Conservation (phyloP, 1,140 invertebrate species). For the Drosophila lacertosa region DNA sequence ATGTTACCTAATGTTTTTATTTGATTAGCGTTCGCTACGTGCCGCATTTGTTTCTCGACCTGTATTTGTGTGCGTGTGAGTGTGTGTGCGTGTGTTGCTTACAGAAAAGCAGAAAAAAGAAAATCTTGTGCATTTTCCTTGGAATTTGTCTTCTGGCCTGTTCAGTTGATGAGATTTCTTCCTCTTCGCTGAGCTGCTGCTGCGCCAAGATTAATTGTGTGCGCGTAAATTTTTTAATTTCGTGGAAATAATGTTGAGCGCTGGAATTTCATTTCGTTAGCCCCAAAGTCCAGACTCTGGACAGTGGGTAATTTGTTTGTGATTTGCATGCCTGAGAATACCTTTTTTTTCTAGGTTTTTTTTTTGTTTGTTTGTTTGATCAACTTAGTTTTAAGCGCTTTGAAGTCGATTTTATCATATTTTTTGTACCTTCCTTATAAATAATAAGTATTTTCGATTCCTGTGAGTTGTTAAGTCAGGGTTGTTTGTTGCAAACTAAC, state of each 20-base stretch:
- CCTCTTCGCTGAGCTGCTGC: slow-evolving; percentile 22
- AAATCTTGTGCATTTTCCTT: slow-evolving; percentile 68
- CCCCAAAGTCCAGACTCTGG: slow-evolving; percentile 10
- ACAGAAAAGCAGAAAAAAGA: slow-evolving; percentile 17
- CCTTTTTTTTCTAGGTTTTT: neutral
- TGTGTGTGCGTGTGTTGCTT: too few species aligned
- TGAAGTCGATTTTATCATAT: slow-evolving; percentile 37
- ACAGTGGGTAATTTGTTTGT: slow-evolving; percentile 57
- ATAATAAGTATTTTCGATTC: neutral
- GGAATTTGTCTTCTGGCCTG: slow-evolving; percentile 43
- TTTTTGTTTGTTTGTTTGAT: neutral
- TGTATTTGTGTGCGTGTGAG: too few species aligned
- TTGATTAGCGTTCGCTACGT: slow-evolving; percentile 79
- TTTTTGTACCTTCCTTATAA: slow-evolving; percentile 16
- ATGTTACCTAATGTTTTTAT: slow-evolving; percentile 81
- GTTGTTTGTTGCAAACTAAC: too few species aligned
- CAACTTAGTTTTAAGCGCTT: slow-evolving; percentile 21
- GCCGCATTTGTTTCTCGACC: slow-evolving; percentile 58
- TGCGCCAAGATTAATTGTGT: slow-evolving; percentile 73
- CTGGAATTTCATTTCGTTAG: slow-evolving; percentile 59
- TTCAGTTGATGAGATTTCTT: slow-evolving; percentile 30
- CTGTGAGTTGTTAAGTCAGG: neutral
- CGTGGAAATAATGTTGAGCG: slow-evolving; percentile 69
- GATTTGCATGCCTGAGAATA: slow-evolving; percentile 47
- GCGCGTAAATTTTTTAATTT: slow-evolving; percentile 82